Conservation (phyloP, 2,113 vertebrate genomes). For the Gopherus flavomarginatus region DNA sequence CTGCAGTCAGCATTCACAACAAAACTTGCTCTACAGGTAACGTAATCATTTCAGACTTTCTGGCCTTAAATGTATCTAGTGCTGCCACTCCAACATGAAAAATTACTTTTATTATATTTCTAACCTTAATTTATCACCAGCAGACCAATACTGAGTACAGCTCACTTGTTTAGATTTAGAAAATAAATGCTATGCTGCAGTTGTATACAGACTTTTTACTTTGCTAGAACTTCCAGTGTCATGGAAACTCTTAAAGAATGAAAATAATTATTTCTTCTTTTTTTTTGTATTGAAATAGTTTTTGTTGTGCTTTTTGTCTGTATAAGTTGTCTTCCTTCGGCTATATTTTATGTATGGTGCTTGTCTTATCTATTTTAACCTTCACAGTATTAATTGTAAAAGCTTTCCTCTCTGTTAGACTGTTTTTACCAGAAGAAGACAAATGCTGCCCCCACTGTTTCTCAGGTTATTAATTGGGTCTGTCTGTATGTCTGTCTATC, state of each 20-base stretch:
- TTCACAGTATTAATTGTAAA: background rate
- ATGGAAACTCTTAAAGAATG: background rate
- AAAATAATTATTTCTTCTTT: background rate
- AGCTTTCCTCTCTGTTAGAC: background rate
- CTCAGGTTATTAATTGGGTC: background rate
- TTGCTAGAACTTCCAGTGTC: background rate
- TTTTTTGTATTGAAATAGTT: background rate
- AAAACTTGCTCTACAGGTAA: background rate
- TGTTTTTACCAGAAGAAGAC: background rate
- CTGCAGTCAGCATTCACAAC: background rate
- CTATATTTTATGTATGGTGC: background rate
- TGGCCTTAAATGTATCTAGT: background rate
- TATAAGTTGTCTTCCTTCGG: background rate
- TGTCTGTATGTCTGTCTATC: background rate
- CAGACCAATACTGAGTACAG: background rate
- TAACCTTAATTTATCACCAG: conserved; percentile 14
- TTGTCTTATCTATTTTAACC: background rate
- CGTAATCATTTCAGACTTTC: background rate
- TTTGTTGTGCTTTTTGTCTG: conserved; percentile 2
- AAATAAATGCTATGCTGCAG: background rate
- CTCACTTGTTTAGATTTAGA: background rate
- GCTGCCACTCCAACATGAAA: background rate
- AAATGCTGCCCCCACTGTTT: background rate
- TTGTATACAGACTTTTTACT: background rate
- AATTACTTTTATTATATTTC: conserved; percentile 4